Base-by-base conservation (phyloP, 2,888 invertebrate genomes). In the Yponomeuta malinellus region DNA sequence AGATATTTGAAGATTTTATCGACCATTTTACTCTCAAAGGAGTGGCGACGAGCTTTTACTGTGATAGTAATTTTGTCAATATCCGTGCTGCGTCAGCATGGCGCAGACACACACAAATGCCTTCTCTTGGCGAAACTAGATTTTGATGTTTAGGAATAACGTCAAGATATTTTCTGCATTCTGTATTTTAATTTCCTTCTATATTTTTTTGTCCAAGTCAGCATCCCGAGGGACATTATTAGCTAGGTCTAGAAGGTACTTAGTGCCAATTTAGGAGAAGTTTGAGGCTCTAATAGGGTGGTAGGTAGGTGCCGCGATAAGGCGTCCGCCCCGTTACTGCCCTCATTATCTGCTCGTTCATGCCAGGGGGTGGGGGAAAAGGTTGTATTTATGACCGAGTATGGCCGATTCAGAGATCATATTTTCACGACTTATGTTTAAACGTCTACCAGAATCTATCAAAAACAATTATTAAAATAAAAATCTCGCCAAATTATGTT, bases 221-320 rank as follows among this genome's bases (percentile, higher is more conserved):
- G 52, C 52, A 15, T 59, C 52, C 52, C 52, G 15, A 59, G 52
- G 52, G 52, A 15, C 52, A 59, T 59, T 59, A 59, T 59, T 59
- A 59, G 52, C 52, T 59, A 9, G 43, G 43, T 43, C 43, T 43
- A 59, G 52, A 59, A 59, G 52, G 31, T 64, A 64, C n/a, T 64
- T 64, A 64, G 64, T 23, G 31, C 10, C 64, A 64, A 64, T 64
- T 64, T 64, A 31, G 64, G 31, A 23, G 64, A 64, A 2, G 64
- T 31, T 64, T n/a, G 23, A 10, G 12, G 64, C 64, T 23, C 23
- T 64, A 64, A 64, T 64, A 29, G 64, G 29, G 23, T 10, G 64
- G 10, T 29, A 64, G 64, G 10, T 29, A 64, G 64, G 31, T 64
- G 31, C 23, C 64, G 10, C 64, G 52, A 59, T 59, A 59, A 59